Base-by-base conservation (phyloP, 1,140 invertebrate genomes). In the Diploscapter pachys region DNA sequence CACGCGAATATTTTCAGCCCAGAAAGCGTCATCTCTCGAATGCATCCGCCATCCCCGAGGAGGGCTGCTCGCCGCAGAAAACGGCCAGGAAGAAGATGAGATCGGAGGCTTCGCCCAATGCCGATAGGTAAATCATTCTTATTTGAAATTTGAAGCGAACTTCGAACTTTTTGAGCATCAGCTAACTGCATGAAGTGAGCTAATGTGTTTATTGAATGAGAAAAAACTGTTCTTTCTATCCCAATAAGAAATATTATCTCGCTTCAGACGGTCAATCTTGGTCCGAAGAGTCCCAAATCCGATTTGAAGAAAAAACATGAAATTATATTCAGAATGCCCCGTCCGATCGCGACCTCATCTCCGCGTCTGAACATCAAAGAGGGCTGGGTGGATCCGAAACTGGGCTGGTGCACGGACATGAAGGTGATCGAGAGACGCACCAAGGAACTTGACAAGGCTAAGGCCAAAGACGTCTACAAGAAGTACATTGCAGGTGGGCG, bases 371-470 rank as follows among this genome's bases (percentile, higher is more conserved):
- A 9, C 59, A 70, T 66, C 69, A 69, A 31, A 52, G 72, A 63
- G 52, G 52, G 55, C 13, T 81, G 72, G 65, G 80, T 72, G 53
- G 77, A 78, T 31, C 80, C 80, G 5, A 82, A 75, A 56, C 67
- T 74, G 4, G 80, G 80, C 59, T 81, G 80, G 80, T 81, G 81
- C 61, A 71, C 64, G 4, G 79, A 81, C 52, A 72, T 78, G 55
- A 73, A 59, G 52, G 55, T 63, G 5, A 13, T 81, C 4, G 65
- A 61, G 59, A 80, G 80, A 56, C 67, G 81, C 13, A 77, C 55
- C 9, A 81, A 80, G 77, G 80, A 81, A 55, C 72, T 81, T 57
- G 79, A 80, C 3, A 75, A 71, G 65, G 79, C 80, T 31, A 81
- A 81, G 64, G 77, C 72, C 63, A 81, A 80, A 55, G 63, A 68